phyloP scores from a whole-genome alignment of 2,888 invertebrate species.

The Lasioglossum marginatum region DNA sequence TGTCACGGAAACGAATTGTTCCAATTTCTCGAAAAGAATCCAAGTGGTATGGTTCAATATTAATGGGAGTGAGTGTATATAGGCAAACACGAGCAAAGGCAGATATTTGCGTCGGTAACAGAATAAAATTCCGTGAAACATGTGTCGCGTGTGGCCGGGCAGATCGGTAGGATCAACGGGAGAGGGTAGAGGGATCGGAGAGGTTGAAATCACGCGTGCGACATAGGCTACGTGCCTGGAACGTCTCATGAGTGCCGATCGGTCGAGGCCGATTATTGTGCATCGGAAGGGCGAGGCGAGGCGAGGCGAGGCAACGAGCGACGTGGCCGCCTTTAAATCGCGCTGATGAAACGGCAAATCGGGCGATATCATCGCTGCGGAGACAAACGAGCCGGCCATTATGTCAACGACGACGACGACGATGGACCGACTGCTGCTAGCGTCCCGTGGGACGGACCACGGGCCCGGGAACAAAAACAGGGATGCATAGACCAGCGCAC shows the following conservation, averaged over 20 bases:
- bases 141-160: constrained; percentile 20
- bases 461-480: constrained; percentile 37
- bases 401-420: constrained; percentile 27
- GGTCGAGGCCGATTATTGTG: constrained; percentile 61
- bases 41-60: no score
- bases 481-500: constrained; percentile 1
- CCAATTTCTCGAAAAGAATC: no score
- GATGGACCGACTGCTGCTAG: background rate
- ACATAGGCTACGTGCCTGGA: constrained; percentile 64
- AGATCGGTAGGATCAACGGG: background rate
- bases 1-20: no score
- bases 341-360: constrained; percentile 74
- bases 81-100: background rate
- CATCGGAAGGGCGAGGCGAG: constrained; percentile 45
- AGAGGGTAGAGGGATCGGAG: constrained; percentile 33
- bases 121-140: constrained; percentile 8
- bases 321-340: constrained; percentile 65
- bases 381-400: constrained; percentile 67
- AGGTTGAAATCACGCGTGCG: constrained; percentile 57
- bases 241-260: constrained; percentile 63
- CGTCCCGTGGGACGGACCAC: constrained; percentile 21
- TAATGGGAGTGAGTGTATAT: no score
- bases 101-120: background rate
- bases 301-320: constrained; percentile 5
- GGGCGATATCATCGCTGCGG: constrained; percentile 58